A percentile compares a stretch with the other conserved stretches of the same genome.
phyloP scores from a whole-genome alignment of 2,888 invertebrate species.

The Thymelicus lineola region DNA sequence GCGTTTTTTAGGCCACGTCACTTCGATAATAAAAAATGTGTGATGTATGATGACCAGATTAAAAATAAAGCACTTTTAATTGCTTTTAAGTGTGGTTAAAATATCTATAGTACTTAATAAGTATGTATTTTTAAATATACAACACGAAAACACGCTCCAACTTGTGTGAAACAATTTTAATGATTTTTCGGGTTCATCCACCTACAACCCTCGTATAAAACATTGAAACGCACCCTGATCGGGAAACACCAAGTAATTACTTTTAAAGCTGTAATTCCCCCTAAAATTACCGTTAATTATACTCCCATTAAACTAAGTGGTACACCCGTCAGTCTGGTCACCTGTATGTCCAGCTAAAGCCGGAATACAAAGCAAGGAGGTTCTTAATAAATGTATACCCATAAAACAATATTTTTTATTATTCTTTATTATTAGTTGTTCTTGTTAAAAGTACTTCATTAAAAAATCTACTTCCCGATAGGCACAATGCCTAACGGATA shows the following conservation, averaged over 20 bases:
- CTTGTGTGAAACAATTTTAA: too few species aligned
- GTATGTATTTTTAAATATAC: too few species aligned
- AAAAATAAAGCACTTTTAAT: neutral
- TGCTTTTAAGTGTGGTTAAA: neutral
- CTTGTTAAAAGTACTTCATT: conserved; percentile 25
- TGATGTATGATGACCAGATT: neutral
- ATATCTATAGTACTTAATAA: too few species aligned
- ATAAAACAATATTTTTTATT: conserved; percentile 27
- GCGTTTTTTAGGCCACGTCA: conserved; percentile 17
- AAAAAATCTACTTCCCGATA: conserved; percentile 21
- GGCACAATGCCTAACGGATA: conserved; percentile 20
- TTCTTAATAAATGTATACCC: conserved; percentile 19
- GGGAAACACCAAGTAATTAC: conserved; percentile 16
- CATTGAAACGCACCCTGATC: conserved; percentile 2
- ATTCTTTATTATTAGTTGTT: conserved; percentile 14
- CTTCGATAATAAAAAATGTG: conserved; percentile 7
- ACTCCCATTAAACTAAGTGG: conserved; percentile 15
- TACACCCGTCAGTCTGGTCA: conserved; percentile 17
- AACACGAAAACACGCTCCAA: too few species aligned
- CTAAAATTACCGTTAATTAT: conserved; percentile 26
- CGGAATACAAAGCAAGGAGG: conserved; percentile 24
- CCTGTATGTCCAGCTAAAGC: conserved; percentile 22
- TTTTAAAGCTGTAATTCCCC: conserved; percentile 12
- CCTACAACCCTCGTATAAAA: neutral
- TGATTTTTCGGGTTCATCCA: neutral